Evolutionary conservation across 2,113 vertebrate species (phyloP), one percentile per base, ranked within the genome.

Genomic region (Onychorhynchus coronatus): DNA sequence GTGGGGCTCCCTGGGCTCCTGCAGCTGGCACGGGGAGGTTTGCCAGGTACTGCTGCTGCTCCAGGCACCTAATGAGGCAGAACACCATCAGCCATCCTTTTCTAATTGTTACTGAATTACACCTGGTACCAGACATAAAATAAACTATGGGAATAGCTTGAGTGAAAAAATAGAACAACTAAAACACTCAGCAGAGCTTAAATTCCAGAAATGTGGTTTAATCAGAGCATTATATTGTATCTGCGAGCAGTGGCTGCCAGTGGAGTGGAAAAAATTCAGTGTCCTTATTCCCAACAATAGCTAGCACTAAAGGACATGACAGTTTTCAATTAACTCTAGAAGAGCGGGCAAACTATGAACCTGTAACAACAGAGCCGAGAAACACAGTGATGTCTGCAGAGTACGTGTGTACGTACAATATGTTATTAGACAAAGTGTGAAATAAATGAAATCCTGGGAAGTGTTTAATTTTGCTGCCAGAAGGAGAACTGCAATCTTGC

Each of bases 11-110:
- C 35, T 0, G 0, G 27, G 42, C 21, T 79, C 23, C 73, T 7
- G 4, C 68, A 67, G 55, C 68, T 84, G 88, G 50, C 39, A 42
- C 0, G 2, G 56, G 20, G 25, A 84, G 41, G 9, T 20, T 41
- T 80, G 37, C 58, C 59, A 63, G 1, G 2, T 61, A 9, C 25
- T 79, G 44, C 39, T 0, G 0, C 62, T 1, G 1, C 58, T 93
- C 50, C 79, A 56, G 47, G 33, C 47, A 65, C 24, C 73, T 89
- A 95, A 92, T 91, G 89, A 92, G 66, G 93, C 66, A 91, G 77
- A 94, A 89, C 3, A 0, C 59, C 3, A 0, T 28, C 76, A 71
- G 33, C 14, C 23, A 8, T 66, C 50, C 46, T 44, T 58, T 88
- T 75, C 77, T 59, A 93, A 65, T 56, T 47, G 61, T 37, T 87